Percentiles rank a stretch among this genome's conserved stretches.
Evolutionary conservation across 2,888 invertebrate genomes (phyloP).

Genomic region (Elegia similella): DNA sequence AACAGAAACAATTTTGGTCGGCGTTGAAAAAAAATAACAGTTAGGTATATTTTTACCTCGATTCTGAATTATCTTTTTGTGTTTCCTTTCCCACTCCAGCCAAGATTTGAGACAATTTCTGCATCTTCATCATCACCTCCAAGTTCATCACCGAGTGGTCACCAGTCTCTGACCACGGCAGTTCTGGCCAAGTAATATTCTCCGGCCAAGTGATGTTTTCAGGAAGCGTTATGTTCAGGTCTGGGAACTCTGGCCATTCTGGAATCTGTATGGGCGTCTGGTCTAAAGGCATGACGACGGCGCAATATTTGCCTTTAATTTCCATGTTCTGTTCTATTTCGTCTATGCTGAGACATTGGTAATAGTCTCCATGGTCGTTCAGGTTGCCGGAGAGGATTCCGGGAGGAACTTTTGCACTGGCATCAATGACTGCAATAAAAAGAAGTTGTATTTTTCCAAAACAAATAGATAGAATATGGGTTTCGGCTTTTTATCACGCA

Average conservation of each 20-base stretch:
- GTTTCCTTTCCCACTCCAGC: slow-evolving; percentile 33
- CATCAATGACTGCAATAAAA: slow-evolving; percentile 59
- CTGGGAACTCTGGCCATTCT: slow-evolving; percentile 26
- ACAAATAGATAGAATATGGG: too few species aligned
- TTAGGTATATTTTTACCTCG: too few species aligned
- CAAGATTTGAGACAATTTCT: slow-evolving; percentile 32
- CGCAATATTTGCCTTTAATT: slow-evolving; percentile 70
- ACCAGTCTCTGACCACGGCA: slow-evolving; percentile 26
- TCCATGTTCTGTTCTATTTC: slow-evolving; percentile 31
- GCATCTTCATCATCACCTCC: slow-evolving; percentile 26
- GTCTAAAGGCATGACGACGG: slow-evolving; percentile 40
- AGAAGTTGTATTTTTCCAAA: too few species aligned
- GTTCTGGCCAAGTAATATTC: slow-evolving; percentile 18
- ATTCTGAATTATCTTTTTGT: background rate
- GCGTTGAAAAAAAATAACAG: too few species aligned
- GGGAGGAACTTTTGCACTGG: slow-evolving; percentile 62
- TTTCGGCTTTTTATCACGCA: too few species aligned
- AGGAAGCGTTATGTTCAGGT: background rate
- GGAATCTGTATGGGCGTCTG: slow-evolving; percentile 34
- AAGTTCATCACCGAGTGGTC: slow-evolving; percentile 20
- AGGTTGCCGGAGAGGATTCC: slow-evolving; percentile 59
- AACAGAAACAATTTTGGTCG: too few species aligned
- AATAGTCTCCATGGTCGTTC: slow-evolving; percentile 61
- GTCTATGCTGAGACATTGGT: slow-evolving; percentile 50
- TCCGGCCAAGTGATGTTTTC: slow-evolving; percentile 23